These are phyloP conservation scores for Huso huso DNA, from an alignment of 2,797 vertebrate genomes.

Conservation along the genomic window DNA sequence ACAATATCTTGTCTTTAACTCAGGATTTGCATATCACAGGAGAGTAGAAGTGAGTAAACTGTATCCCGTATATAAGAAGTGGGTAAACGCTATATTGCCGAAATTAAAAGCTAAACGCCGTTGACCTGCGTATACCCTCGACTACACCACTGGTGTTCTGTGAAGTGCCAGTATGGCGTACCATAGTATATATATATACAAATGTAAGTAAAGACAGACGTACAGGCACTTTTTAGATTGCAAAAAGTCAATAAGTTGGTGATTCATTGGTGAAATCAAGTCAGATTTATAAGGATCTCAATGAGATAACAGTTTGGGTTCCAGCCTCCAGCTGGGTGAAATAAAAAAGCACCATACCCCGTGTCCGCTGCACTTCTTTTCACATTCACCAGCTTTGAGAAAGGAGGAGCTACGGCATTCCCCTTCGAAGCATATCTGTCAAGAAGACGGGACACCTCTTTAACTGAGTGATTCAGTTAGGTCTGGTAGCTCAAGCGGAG, in stretches of 20 bases:
- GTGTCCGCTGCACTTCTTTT: slow-evolving; percentile 74
- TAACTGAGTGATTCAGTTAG: not conserved
- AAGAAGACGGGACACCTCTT: slow-evolving; percentile 10
- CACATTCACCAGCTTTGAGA: slow-evolving; percentile 75
- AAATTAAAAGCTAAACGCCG: too few relatives aligned
- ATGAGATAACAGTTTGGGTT: not conserved
- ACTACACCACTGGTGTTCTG: too few relatives aligned
- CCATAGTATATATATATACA: too few relatives aligned
- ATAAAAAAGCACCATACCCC: slow-evolving; percentile 60
- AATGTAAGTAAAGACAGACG: slow-evolving; percentile 8
- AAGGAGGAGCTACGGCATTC: slow-evolving; percentile 85
- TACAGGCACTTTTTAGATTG: slow-evolving; percentile 8
- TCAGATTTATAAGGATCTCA: too few relatives aligned
- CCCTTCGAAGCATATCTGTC: slow-evolving; percentile 90
- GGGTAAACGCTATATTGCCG: too few relatives aligned
- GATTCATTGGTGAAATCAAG: not conserved
- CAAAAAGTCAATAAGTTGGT: not conserved
- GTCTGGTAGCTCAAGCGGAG: not conserved
- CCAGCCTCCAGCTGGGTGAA: not conserved
- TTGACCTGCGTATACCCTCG: too few relatives aligned
- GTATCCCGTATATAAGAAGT: too few relatives aligned
- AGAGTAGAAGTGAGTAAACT: too few relatives aligned
- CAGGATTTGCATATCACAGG: too few relatives aligned
- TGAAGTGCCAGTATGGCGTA: too few relatives aligned
- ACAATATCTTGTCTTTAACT: too few relatives aligned